Evolutionary conservation across 2,797 vertebrate genomes (phyloP).

Genomic region (Balearica regulorum): DNA sequence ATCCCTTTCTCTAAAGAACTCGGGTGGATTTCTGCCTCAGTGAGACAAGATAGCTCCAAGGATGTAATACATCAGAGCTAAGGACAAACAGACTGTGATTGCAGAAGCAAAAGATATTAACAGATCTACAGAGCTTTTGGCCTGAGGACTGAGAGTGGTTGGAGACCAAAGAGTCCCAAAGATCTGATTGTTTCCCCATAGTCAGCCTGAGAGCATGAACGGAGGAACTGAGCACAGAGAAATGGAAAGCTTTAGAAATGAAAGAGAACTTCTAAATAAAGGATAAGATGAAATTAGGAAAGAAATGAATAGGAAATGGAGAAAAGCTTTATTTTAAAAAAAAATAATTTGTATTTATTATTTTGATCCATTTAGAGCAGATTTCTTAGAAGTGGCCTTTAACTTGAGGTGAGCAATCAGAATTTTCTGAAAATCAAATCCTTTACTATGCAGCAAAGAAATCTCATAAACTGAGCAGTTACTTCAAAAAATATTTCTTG

Average conservation of each 20-base stretch:
- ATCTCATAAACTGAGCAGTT: neutral
- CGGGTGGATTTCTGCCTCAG: neutral
- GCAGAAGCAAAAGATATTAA: neutral
- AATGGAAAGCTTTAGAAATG: neutral
- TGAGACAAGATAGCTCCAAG: neutral
- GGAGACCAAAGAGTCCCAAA: neutral
- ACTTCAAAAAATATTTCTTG: neutral
- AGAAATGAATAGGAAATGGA: neutral
- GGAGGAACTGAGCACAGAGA: neutral
- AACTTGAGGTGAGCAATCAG: neutral
- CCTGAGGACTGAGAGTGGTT: neutral
- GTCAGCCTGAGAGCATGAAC: neutral
- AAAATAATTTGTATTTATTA: neutral
- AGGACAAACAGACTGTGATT: constrained; percentile 2
- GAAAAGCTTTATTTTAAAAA: neutral
- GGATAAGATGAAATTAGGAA: neutral
- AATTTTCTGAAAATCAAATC: neutral
- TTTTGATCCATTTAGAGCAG: neutral
- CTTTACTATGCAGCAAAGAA: neutral
- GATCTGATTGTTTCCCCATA: neutral
- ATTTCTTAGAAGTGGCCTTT: neutral
- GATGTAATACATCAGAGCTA: neutral
- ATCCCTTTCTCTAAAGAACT: neutral
- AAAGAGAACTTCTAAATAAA: neutral
- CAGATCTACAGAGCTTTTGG: neutral